These are phyloP conservation scores for Triplophysa siluroides DNA, from an alignment of 2,113 vertebrate genomes.

Conservation along the genomic window DNA sequence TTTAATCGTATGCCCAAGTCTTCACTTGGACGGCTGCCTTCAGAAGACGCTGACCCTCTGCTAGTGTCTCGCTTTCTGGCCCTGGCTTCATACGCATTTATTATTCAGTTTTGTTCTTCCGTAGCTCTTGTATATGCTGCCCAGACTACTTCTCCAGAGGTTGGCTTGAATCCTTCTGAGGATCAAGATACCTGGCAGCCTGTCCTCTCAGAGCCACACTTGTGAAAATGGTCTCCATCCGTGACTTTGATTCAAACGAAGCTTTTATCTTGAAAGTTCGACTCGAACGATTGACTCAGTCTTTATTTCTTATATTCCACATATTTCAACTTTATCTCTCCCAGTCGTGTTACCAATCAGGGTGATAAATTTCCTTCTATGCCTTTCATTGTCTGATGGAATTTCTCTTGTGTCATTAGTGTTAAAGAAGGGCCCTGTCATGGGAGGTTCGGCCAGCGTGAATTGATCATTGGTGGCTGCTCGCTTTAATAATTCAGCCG, in stretches of 20 bases:
- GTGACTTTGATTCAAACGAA: background rate
- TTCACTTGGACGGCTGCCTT: conserved; percentile 49
- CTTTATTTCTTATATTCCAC: conserved; percentile 51
- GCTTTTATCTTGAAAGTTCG: too few relatives aligned
- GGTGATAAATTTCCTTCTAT: conserved; percentile 16
- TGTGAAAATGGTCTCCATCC: conserved; percentile 26
- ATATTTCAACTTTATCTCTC: conserved; percentile 77
- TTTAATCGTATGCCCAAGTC: conserved; percentile 58
- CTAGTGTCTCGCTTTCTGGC: conserved; percentile 34
- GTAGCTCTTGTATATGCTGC: conserved; percentile 40
- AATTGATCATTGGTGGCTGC: conserved; percentile 79
- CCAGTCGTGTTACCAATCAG: conserved; percentile 37
- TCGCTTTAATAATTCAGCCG: conserved; percentile 80
- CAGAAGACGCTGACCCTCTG: conserved; percentile 46
- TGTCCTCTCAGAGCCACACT: conserved; percentile 21
- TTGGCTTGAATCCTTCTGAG: conserved; percentile 40
- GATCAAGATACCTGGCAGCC: conserved; percentile 44
- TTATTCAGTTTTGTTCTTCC: conserved; percentile 56
- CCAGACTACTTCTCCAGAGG: conserved; percentile 39
- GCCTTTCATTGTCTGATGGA: conserved; percentile 68
- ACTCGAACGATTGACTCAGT: background rate
- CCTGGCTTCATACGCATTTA: conserved; percentile 47
- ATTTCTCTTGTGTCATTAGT: conserved; percentile 71
- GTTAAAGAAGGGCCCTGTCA: conserved; percentile 65
- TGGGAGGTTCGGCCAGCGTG: conserved; percentile 61